These are phyloP conservation scores for Dasypogon diadema DNA, from an alignment of 2,888 invertebrate species.

Conservation along the genomic window DNA sequence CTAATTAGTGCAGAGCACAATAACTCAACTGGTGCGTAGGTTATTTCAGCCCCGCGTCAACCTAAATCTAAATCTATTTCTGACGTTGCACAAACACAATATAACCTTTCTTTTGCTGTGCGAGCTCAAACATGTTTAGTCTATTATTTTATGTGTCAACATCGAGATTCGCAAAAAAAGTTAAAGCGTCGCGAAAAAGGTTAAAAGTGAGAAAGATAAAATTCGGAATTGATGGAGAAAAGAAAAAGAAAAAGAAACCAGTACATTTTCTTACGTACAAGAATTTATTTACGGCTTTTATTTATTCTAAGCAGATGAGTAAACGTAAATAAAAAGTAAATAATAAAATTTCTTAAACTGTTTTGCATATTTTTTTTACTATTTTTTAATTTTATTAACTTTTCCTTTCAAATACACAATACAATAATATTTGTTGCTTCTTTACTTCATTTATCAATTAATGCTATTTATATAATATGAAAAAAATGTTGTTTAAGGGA, in stretches of 20 bases:
- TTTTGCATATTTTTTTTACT: constrained; percentile 55
- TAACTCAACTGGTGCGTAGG: no score
- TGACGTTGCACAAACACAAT: no score
- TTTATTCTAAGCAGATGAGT: constrained; percentile 51
- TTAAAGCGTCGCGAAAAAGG: no score
- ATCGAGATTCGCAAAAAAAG: no score
- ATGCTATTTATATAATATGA: constrained; percentile 49
- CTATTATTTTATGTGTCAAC: no score
- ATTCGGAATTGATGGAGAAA: no score
- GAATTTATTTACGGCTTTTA: constrained; percentile 50
- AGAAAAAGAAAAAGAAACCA: background rate
- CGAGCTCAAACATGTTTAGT: no score
- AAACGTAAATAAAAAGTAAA: constrained; percentile 41
- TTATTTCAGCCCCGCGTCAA: no score
- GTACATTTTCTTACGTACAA: constrained; percentile 47
- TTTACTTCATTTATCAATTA: constrained; percentile 51
- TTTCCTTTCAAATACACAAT: constrained; percentile 54
- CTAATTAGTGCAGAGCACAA: no score
- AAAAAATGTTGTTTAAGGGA: background rate
- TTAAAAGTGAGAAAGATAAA: no score
- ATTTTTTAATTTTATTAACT: constrained; percentile 51
- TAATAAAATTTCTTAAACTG: constrained; percentile 36
- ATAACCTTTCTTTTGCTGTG: no score
- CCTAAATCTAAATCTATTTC: no score
- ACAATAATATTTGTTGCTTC: constrained; percentile 54